Conservation (phyloP, 2,888 invertebrate genomes). For the Drosophila merina region DNA sequence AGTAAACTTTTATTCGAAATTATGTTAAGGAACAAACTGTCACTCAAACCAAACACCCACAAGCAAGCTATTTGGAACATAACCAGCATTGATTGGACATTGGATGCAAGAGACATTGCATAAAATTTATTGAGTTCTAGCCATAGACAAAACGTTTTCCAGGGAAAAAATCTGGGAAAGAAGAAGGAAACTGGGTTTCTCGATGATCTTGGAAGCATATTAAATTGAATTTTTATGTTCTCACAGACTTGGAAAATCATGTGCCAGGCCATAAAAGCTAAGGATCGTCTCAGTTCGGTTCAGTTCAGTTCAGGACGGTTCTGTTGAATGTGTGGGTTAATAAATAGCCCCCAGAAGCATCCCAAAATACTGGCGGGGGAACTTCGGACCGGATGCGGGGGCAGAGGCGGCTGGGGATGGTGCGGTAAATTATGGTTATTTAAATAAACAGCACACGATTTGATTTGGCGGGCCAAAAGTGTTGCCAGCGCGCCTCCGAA, state of each 20-base stretch:
- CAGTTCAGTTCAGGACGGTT: constrained; percentile 2
- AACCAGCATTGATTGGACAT: constrained; percentile 42
- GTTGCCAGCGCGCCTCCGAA: constrained; percentile 73
- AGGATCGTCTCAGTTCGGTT: constrained; percentile 12
- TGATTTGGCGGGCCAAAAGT: constrained; percentile 77
- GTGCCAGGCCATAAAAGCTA: constrained; percentile 57
- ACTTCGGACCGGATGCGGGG: constrained; percentile 3
- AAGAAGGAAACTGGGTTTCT: constrained; percentile 16
- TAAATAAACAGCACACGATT: constrained; percentile 84
- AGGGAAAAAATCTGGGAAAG: constrained; percentile 43
- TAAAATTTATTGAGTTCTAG: constrained; percentile 54
- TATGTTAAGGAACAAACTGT: constrained; percentile 13
- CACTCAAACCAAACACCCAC: constrained; percentile 21
- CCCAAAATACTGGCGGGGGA: constrained; percentile 18
- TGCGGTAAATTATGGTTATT: constrained; percentile 82
- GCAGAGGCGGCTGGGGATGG: constrained; percentile 26
- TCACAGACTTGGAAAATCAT: constrained; percentile 70
- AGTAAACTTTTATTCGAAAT: background rate
- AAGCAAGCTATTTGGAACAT: constrained; percentile 1
- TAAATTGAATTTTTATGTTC: constrained; percentile 81
- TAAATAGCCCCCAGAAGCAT: constrained; percentile 69
- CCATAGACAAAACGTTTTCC: constrained; percentile 46
- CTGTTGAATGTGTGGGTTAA: constrained; percentile 64
- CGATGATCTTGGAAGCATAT: constrained; percentile 58
- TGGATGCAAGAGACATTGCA: constrained; percentile 29